Percentiles rank a stretch among this genome's conserved stretches.
Evolutionary conservation across 92 coral and sea anemone genomes (phyloP).

Genomic region (Palythoa heliodiscus): DNA sequence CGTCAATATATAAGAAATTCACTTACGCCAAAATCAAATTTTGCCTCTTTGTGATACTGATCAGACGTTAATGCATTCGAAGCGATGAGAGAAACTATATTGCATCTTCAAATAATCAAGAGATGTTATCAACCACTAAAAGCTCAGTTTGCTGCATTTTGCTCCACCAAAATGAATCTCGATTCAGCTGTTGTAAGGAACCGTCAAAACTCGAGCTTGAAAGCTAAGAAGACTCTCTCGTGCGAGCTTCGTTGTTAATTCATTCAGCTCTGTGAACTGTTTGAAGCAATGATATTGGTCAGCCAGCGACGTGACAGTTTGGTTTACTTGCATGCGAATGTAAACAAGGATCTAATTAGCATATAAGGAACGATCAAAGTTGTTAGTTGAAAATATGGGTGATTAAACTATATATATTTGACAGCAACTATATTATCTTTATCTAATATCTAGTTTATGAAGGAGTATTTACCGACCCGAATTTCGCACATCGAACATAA

Average conservation of each 20-base stretch:
- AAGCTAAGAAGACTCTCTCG: neutral
- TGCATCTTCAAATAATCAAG: conserved; percentile 3
- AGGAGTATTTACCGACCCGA: neutral
- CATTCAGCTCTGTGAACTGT: neutral
- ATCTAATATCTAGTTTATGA: neutral
- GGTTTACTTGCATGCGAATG: conserved; percentile 14
- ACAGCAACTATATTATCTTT: neutral
- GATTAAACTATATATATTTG: neutral
- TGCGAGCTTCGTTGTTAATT: conserved; percentile 6
- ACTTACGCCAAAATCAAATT: conserved; percentile 34
- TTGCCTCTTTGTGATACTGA: neutral
- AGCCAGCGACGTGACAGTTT: neutral
- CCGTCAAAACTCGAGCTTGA: neutral
- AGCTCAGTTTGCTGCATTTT: neutral
- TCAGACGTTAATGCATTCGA: conserved; percentile 18
- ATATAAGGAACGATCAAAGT: conserved; percentile 8
- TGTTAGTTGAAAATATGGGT: neutral
- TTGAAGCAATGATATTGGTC: conserved; percentile 8
- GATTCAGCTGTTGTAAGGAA: neutral
- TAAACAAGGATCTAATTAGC: conserved; percentile 35
- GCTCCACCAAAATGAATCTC: neutral
- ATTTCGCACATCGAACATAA: neutral
- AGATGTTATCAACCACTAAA: neutral
- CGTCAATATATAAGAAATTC: conserved; percentile 43
- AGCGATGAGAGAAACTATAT: neutral